phyloP scores from a whole-genome alignment of 2,888 invertebrate genomes.

The Marronus borbonicus region DNA sequence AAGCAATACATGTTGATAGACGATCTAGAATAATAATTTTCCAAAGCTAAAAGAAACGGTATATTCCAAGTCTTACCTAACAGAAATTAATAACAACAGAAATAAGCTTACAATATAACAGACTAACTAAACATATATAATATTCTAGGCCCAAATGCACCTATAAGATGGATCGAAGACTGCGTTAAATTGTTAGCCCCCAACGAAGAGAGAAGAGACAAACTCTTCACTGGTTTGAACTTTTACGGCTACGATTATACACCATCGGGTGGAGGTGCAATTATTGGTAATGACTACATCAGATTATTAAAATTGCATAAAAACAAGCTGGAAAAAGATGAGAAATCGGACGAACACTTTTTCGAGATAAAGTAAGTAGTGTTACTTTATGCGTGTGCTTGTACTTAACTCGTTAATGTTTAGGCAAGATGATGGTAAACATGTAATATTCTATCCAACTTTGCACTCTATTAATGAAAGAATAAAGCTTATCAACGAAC shows the following conservation, averaged over 20 bases:
- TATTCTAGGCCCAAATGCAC: slow-evolving; percentile 87
- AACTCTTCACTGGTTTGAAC: slow-evolving; percentile 91
- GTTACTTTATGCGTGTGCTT: slow-evolving; percentile 7
- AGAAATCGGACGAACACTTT: slow-evolving; percentile 86
- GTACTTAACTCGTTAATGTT: slow-evolving; percentile 53
- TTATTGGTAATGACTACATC: slow-evolving; percentile 85
- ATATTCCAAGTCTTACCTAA: too few species aligned
- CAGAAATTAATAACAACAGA: too few species aligned
- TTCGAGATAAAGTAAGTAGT: slow-evolving; percentile 85
- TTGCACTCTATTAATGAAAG: slow-evolving; percentile 87
- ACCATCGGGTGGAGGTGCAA: slow-evolving; percentile 85
- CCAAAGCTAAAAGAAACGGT: too few species aligned
- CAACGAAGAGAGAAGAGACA: slow-evolving; percentile 76
- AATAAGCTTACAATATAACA: too few species aligned
- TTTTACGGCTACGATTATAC: slow-evolving; percentile 95
- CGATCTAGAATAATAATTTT: too few species aligned
- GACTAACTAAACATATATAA: background rate
- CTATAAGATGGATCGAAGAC: slow-evolving; percentile 84
- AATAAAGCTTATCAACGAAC: slow-evolving; percentile 83
- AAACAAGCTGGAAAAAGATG: slow-evolving; percentile 84
- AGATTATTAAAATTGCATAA: slow-evolving; percentile 83
- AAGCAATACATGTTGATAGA: too few species aligned
- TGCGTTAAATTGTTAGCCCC: slow-evolving; percentile 85
- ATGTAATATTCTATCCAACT: slow-evolving; percentile 91
- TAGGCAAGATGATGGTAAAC: slow-evolving; percentile 79